Evolutionary conservation across 2,113 vertebrate species (phyloP), one percentile per base, ranked within the genome.

Genomic region (Neodontobutis hainanensis): DNA sequence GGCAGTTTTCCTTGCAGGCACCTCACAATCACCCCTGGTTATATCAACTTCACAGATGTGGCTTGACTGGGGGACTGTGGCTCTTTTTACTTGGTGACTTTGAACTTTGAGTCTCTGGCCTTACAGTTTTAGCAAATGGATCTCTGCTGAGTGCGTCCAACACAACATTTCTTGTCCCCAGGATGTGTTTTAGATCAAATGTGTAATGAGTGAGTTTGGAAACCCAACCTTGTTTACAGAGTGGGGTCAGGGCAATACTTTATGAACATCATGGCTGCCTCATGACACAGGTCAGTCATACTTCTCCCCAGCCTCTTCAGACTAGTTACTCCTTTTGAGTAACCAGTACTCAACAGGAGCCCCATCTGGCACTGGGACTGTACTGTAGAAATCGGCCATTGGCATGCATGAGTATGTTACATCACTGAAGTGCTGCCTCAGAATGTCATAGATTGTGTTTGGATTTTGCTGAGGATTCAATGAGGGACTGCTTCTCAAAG

Each of bases 191-290:
- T 4, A 63, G 11, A 3, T 64, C 65, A 0, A 68, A 69, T 1
- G 44, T 8, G 45, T 46, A 75, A 1, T 50, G 36, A 0, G 65
- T 15, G 0, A 71, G 48, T 1, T 72, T 72, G 0, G 68, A 34
- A 0, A 78, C 64, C 69, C 64, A 72, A 1, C 35, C 40, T 2
- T 63, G 45, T 6, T 73, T 52, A 48, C 59, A 86, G 62, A 0
- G 45, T 5, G 1, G 67, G 70, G 3, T 88, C 70, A 8, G 68
- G 81, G 11, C 81, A 78, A 5, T 80, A 35, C 16, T 86, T 84
- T 0, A 84, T 36, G 27, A 86, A 81, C 69, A 80, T 77, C 76
- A 78, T 81, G 0, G 48, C 53, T 1, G 36, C 79, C 1, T 87
- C 70, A 1, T 52, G 59, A 12, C 62, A 40, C 0, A 65, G 69